A percentile compares a stretch with the other conserved stretches of the same genome.
Evolutionary conservation across 37 sponge, comb jelly and placozoan genomes (phyloP).

Genomic region (Halisarca cf. caerulea): DNA sequence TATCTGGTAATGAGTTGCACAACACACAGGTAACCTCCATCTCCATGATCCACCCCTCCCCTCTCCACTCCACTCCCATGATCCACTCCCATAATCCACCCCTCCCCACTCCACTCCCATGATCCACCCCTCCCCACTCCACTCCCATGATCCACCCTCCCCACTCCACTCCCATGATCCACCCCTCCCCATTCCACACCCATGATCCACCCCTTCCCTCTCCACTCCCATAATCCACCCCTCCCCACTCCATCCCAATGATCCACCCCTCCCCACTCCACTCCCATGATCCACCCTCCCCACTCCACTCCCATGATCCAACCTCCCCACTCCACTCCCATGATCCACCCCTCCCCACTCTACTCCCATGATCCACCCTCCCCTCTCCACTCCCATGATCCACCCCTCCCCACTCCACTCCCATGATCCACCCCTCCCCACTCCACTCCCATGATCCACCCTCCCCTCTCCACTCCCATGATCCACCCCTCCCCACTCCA

Average conservation of each 20-base stretch:
- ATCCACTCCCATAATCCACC: background rate
- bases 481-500: background rate
- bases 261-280: background rate
- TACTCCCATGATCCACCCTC: background rate
- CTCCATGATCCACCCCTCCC: too few species aligned
- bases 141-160: too few species aligned
- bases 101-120: background rate
- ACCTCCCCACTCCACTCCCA: background rate
- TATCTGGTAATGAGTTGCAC: too few species aligned
- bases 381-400: too few species aligned
- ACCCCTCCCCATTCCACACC: background rate
- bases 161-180: background rate
- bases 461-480: too few species aligned
- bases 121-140: too few species aligned
- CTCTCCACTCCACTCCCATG: too few species aligned
- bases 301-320: too few species aligned
- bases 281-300: background rate
- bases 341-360: background rate
- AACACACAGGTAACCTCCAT: too few species aligned
- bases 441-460: background rate
- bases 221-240: too few species aligned
- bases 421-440: background rate
- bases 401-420: background rate
- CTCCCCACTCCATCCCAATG: background rate
- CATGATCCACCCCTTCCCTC: background rate